Base-by-base conservation (phyloP, 2,888 invertebrate genomes). In the Embidobia sp. region DNA sequence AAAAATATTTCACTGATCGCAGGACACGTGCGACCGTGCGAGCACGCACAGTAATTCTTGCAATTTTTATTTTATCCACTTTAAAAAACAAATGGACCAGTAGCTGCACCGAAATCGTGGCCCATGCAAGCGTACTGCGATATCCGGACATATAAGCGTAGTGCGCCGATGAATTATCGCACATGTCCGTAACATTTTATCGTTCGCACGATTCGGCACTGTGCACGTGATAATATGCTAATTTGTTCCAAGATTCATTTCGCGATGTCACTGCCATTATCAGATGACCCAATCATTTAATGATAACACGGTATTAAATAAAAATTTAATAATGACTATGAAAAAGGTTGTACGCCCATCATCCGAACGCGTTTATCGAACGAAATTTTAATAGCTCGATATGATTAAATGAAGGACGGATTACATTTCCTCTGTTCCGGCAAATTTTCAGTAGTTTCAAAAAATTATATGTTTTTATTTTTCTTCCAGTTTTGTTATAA, bases 171-270 rank as follows among this genome's bases (percentile, higher is more conserved):
- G 74, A 80, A 73, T 80, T 79, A 79, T 79, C 75, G 69, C 70
- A 74, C 63, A 72, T 75, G 79, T 74, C 73, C 61, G 78, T 80
- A 77, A 81, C 75, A 77, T 84, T 83, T 83, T 83, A 82, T 82
- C 80, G 69, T 64, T 44, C 27, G 69, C 59, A 55, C 73, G 37
- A 77, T 80, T 81, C 75, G 75, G 74, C 74, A 63, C 69, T 66
- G 69, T 64, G 72, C 67, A 72, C 78, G 79, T 81, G 84, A 82
- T 84, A 82, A 84, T 83, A 83, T 83, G 83, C 81, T 84, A 82
- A 84, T 83, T 81, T 78, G 76, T 79, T 76, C 44, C 76, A 79
- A 81, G 82, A 82, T 83, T 80, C 80, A 81, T 82, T 79, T 79
- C 57, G 69, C 77, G 72, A 78, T 80, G 80, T 83, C 80, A 75